A percentile compares a stretch with the other conserved stretches of the same genome.
phyloP scores from a whole-genome alignment of 2,888 invertebrate genomes.

The Pseudoips prasinana region DNA sequence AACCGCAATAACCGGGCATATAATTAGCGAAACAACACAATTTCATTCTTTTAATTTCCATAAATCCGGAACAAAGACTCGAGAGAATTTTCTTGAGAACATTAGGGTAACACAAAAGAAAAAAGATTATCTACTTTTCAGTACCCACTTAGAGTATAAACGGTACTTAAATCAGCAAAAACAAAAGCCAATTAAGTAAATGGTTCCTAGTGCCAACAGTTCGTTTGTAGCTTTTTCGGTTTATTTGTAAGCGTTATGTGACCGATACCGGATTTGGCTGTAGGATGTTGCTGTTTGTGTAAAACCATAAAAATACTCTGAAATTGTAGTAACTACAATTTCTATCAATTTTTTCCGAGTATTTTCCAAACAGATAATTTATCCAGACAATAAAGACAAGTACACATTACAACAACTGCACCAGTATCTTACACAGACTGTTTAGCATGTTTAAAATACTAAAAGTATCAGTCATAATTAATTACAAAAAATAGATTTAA shows the following conservation, averaged over 20 bases:
- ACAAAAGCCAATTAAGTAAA: slow-evolving; percentile 58
- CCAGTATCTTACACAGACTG: too few relatives aligned
- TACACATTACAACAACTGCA: too few relatives aligned
- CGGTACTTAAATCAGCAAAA: slow-evolving; percentile 63
- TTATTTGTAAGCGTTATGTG: slow-evolving; percentile 32
- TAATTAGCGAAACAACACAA: slow-evolving; percentile 33
- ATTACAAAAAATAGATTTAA: too few relatives aligned
- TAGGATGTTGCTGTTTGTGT: not conserved
- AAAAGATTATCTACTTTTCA: slow-evolving; percentile 48
- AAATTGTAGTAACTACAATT: too few relatives aligned
- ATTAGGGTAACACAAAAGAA: slow-evolving; percentile 37
- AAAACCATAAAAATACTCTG: too few relatives aligned
- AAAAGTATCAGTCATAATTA: too few relatives aligned
- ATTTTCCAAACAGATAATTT: too few relatives aligned
- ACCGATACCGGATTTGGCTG: slow-evolving; percentile 27
- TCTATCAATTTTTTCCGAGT: too few relatives aligned
- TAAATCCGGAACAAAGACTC: slow-evolving; percentile 36
- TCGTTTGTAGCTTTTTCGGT: slow-evolving; percentile 37
- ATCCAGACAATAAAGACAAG: too few relatives aligned
- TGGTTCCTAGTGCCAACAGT: slow-evolving; percentile 46
- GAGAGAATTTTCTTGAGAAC: slow-evolving; percentile 33
- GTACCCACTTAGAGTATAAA: slow-evolving; percentile 58
- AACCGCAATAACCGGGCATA: not conserved
- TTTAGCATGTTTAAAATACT: too few relatives aligned
- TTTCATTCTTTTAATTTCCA: slow-evolving; percentile 29